Conservation (phyloP, 1,140 invertebrate species). For the Lordiphosa stackelbergi region DNA sequence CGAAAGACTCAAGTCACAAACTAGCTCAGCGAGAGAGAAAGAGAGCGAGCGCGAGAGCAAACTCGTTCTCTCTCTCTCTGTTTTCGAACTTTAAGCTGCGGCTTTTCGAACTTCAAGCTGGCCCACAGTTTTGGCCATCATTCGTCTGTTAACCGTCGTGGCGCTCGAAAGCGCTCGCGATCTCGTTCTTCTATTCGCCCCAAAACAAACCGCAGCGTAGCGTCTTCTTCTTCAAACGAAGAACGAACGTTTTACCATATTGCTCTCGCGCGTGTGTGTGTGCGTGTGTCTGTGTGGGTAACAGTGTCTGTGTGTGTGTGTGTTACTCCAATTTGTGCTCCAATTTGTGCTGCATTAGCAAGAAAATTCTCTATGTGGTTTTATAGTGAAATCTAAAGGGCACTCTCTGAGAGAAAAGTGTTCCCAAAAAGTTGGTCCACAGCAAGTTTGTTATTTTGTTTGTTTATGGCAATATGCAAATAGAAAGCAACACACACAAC, state of each 20-base stretch:
- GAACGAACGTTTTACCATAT: constrained; percentile 62
- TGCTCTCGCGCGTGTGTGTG: constrained; percentile 1
- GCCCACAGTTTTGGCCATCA: constrained; percentile 48
- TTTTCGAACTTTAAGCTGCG: constrained; percentile 46
- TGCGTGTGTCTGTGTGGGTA: constrained; percentile 16
- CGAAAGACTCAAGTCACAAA: constrained; percentile 42
- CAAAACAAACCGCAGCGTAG: constrained; percentile 6
- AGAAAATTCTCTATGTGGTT: neutral
- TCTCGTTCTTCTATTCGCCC: constrained; percentile 5
- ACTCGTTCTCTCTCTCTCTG: constrained; percentile 1
- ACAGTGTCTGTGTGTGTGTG: constrained; percentile 34
- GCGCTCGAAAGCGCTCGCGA: constrained; percentile 29
- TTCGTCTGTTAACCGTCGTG: constrained; percentile 63
- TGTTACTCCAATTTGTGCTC: constrained; percentile 45
- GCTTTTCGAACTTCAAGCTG: constrained; percentile 52
- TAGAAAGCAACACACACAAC: constrained; percentile 55
- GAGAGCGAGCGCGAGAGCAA: constrained; percentile 5
- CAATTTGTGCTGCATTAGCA: constrained; percentile 36
- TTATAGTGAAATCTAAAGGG: too few relatives aligned
- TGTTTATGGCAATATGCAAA: constrained; percentile 45
- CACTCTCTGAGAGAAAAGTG: constrained; percentile 29
- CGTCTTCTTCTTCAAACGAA: constrained; percentile 61
- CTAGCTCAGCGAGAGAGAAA: constrained; percentile 16
- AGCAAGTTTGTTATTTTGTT: constrained; percentile 56
- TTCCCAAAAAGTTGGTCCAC: constrained; percentile 41